Percentiles rank a stretch among this genome's conserved stretches.
These are phyloP conservation scores for Microvelia longipes DNA, from an alignment of 1,140 invertebrate species.

Conservation along the genomic window DNA sequence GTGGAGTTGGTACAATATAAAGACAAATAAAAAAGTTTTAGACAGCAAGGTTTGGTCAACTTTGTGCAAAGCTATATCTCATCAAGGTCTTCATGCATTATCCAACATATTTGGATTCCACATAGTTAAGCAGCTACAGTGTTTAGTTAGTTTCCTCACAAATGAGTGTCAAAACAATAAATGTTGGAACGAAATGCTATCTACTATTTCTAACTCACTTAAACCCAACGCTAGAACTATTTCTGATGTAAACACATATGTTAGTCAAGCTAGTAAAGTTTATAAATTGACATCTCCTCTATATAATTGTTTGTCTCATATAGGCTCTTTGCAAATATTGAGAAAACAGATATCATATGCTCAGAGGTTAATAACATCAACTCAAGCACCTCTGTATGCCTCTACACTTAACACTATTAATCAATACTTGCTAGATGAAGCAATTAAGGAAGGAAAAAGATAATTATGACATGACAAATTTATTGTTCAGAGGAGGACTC, in stretches of 20 bases:
- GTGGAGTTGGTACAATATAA: conserved; percentile 79
- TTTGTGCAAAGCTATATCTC: conserved; percentile 68
- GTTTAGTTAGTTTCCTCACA: conserved; percentile 31
- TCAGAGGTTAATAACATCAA: not conserved
- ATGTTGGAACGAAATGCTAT: conserved; percentile 38
- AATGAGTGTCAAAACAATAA: conserved; percentile 39
- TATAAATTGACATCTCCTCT: not conserved
- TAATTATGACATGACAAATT: not conserved
- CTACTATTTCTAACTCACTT: conserved; percentile 29
- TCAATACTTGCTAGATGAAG: not conserved
- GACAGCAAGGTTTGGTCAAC: conserved; percentile 68
- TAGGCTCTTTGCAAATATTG: not conserved
- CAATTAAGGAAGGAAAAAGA: not conserved
- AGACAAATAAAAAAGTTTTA: conserved; percentile 62
- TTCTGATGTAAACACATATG: not conserved
- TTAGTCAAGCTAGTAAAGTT: not conserved
- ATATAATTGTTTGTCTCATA: not conserved
- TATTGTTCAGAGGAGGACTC: not conserved
- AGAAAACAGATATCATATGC: not conserved
- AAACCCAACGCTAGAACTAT: conserved; percentile 25
- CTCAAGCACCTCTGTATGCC: not conserved
- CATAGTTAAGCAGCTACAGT: conserved; percentile 66
- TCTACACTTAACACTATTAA: not conserved
- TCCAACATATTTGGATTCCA: conserved; percentile 79
- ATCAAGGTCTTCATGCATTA: conserved; percentile 72